These are phyloP conservation scores for Phoenicopterus ruber DNA, from an alignment of 2,113 vertebrate species.

Conservation along the genomic window DNA sequence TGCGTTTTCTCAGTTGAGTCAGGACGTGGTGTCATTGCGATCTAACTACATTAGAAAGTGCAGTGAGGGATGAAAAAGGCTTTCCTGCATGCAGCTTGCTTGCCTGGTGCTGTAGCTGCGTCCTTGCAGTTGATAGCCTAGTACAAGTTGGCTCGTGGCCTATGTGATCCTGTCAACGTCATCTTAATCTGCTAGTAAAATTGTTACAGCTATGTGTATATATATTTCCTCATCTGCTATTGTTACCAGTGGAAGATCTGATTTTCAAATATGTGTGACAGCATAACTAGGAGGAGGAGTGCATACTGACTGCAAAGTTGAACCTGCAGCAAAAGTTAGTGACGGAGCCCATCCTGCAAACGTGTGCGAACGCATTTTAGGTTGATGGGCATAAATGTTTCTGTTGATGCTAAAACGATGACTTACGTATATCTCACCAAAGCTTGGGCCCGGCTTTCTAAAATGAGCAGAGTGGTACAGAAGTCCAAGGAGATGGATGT, in stretches of 20 bases:
- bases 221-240: neutral
- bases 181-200: neutral
- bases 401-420: neutral
- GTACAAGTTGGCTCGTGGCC: neutral
- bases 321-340: neutral
- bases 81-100: neutral
- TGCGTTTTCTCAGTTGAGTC: neutral
- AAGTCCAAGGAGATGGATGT: neutral
- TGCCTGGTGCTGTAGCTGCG: neutral
- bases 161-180: neutral
- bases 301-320: neutral
- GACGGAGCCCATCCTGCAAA: neutral
- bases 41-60: neutral
- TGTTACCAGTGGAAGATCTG: neutral
- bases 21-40: neutral
- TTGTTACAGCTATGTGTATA: neutral
- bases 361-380: neutral
- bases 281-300: neutral
- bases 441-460: neutral
- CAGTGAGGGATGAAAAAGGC: neutral
- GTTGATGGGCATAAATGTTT: neutral
- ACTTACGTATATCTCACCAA: neutral
- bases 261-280: neutral
- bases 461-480: neutral
- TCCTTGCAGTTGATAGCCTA: neutral